Evolutionary conservation across 2,888 invertebrate genomes (phyloP).

Genomic region (Aethes cnicana): DNA sequence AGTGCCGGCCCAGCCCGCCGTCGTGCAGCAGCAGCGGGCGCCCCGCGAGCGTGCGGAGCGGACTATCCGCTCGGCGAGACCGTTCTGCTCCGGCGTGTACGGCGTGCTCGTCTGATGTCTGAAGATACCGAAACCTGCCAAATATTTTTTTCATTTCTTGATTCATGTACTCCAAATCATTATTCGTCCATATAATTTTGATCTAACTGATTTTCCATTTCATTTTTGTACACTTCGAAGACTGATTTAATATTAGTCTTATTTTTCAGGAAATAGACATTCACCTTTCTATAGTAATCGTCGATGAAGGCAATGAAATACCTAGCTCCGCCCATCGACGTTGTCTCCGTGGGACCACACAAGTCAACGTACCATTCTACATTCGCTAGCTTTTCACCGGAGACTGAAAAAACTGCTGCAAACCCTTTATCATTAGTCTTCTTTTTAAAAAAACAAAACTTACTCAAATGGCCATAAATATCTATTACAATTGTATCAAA

Average conservation of each 20-base stretch:
- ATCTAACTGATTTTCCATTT: constrained; percentile 13
- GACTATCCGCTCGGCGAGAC: constrained; percentile 42
- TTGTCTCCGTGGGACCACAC: constrained; percentile 49
- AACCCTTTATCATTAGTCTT: constrained; percentile 2
- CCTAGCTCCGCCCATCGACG: constrained; percentile 45
- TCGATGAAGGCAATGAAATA: constrained; percentile 55
- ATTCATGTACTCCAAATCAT: constrained; percentile 33
- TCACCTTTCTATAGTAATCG: constrained; percentile 39
- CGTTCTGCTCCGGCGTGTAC: constrained; percentile 38
- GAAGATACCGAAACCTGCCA: constrained; percentile 20
- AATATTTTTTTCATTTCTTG: too few relatives aligned
- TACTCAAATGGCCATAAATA: constrained; percentile 32
- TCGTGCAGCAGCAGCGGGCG: constrained; percentile 34
- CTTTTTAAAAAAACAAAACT: constrained; percentile 20
- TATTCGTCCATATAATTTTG: constrained; percentile 11
- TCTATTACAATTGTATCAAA: constrained; percentile 27
- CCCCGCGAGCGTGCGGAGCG: constrained; percentile 32
- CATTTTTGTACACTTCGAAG: constrained; percentile 34
- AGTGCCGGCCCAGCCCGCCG: constrained; percentile 27
- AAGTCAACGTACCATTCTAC: too few relatives aligned
- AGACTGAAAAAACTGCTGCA: constrained; percentile 14
- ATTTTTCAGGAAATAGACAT: constrained; percentile 47
- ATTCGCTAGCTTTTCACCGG: too few relatives aligned
- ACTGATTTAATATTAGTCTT: constrained; percentile 44
- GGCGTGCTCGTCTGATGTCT: constrained; percentile 31